Percentiles rank a stretch among this genome's conserved stretches.
Evolutionary conservation across 2,113 vertebrate species (phyloP).

Genomic region (Hippolais icterina): DNA sequence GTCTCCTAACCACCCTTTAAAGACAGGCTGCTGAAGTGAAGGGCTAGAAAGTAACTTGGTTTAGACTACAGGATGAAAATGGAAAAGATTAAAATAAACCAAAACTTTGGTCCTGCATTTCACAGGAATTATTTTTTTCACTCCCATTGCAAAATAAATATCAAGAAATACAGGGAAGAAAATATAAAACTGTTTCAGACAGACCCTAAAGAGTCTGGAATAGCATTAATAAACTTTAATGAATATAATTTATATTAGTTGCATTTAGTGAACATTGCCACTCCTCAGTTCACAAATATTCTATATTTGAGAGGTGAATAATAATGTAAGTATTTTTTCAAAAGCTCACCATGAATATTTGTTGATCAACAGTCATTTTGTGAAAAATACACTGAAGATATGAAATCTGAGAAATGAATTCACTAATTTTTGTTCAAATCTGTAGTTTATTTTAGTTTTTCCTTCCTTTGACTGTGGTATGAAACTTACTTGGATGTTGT

Average conservation of each 20-base stretch:
- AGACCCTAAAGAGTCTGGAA: background rate
- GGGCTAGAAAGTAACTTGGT: background rate
- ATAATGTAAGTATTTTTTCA: background rate
- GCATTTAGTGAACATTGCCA: background rate
- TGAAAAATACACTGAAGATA: background rate
- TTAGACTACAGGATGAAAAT: background rate
- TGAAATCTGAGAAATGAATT: background rate
- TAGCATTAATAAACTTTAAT: background rate
- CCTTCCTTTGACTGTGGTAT: background rate
- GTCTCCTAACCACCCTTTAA: background rate
- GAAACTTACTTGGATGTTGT: background rate
- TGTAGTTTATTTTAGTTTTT: background rate
- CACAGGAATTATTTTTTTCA: background rate
- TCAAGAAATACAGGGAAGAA: background rate
- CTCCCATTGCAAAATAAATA: background rate
- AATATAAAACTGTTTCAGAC: background rate
- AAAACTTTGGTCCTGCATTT: background rate
- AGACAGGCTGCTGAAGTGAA: background rate
- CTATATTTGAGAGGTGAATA: background rate
- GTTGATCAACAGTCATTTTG: background rate
- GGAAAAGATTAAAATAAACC: background rate
- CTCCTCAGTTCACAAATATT: background rate
- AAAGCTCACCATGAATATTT: background rate
- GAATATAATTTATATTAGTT: background rate
- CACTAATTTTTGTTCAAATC: background rate